Evolutionary conservation across 1,140 invertebrate genomes (phyloP).

Genomic region (Lysiphlebus fabarum): DNA sequence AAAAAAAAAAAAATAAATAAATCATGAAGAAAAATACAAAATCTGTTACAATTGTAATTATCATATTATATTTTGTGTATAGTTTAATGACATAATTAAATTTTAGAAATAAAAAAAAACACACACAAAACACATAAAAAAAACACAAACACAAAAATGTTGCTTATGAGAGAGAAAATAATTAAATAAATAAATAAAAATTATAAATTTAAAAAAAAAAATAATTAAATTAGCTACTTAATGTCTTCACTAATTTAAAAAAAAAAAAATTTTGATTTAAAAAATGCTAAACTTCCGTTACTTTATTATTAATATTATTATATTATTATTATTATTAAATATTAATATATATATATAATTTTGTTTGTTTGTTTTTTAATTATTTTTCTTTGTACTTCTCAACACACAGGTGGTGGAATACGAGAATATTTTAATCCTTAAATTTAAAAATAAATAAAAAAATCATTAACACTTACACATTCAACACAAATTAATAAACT

Average conservation of each 20-base stretch:
- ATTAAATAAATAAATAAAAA: not conserved
- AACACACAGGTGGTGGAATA: constrained; percentile 17
- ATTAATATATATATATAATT: constrained; percentile 24
- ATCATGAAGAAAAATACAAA: too few relatives aligned
- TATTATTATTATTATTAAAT: not conserved
- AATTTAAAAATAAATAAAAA: too few relatives aligned
- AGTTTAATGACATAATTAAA: too few relatives aligned
- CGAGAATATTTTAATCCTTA: too few relatives aligned
- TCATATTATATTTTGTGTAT: too few relatives aligned
- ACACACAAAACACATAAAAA: too few relatives aligned
- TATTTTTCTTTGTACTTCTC: not conserved
- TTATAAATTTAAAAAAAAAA: constrained; percentile 1
- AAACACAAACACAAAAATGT: not conserved
- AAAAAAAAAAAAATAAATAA: too few relatives aligned
- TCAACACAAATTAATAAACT: constrained; percentile 2
- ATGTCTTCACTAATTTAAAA: constrained; percentile 44
- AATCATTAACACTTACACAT: too few relatives aligned
- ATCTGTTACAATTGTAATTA: too few relatives aligned
- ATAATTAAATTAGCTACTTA: constrained; percentile 48
- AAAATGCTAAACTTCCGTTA: constrained; percentile 8
- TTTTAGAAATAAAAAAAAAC: too few relatives aligned
- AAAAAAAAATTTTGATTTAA: constrained; percentile 34
- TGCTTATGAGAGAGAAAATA: constrained; percentile 11
- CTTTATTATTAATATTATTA: too few relatives aligned
- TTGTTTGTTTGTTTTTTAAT: constrained; percentile 1